Evolutionary conservation across 2,113 vertebrate species (phyloP).

Genomic region (Micromys minutus): DNA sequence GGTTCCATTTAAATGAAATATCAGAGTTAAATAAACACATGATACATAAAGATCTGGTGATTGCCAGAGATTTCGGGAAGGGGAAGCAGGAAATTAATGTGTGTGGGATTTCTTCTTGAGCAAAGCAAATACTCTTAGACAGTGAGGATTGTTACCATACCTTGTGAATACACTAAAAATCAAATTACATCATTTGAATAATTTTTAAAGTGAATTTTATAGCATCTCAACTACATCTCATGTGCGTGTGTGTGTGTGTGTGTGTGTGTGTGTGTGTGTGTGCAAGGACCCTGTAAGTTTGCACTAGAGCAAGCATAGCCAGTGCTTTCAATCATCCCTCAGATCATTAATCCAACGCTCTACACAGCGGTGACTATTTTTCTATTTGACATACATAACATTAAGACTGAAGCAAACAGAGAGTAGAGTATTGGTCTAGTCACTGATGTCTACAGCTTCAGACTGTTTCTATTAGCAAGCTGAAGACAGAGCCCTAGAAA

Average conservation of each 20-base stretch:
- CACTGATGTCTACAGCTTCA: background rate
- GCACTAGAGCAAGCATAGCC: background rate
- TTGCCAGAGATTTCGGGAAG: background rate
- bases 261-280: background rate
- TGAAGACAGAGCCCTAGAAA: background rate
- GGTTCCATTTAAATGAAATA: background rate
- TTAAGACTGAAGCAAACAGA: conserved; percentile 18
- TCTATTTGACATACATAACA: background rate
- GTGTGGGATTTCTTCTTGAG: background rate
- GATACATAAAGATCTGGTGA: background rate
- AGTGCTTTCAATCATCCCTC: background rate
- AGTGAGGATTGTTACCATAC: background rate
- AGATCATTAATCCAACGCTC: background rate
- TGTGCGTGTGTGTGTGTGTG: background rate
- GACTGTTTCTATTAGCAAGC: background rate
- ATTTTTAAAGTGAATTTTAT: background rate
- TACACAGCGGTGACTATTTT: background rate
- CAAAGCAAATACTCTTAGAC: conserved; percentile 19
- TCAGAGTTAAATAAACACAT: background rate
- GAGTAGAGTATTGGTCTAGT: background rate
- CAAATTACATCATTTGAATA: background rate
- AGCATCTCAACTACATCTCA: background rate
- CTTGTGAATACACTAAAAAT: background rate
- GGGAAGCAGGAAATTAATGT: background rate
- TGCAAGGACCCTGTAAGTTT: background rate